Evolutionary conservation across 1,140 invertebrate genomes (phyloP), one percentile per base, ranked within the genome.

Genomic region (Zaprionus taronus): DNA sequence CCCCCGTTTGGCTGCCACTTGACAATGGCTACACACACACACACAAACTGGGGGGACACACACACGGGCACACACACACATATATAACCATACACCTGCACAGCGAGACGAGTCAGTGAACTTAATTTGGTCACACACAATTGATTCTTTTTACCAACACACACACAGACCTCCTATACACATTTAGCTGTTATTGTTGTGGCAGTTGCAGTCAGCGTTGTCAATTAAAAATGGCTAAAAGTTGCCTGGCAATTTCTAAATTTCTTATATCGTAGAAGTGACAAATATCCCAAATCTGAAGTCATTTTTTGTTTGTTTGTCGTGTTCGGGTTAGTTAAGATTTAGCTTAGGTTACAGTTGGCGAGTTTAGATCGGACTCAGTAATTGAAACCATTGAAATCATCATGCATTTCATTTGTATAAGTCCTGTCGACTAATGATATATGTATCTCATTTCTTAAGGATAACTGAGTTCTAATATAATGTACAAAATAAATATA

Each of bases 101-200:
- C 14, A 41, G 11, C 14, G 71, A 58, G 78, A 57, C 55, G 74
- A 82, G 83, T 83, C 83, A 83, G 80, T 87, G 83, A 87, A 87
- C 83, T 87, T 87, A 87, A 87, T 87, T 87, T 87, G 83, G 83
- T 87, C 83, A 87, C 83, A 87, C 83, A 87, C 83, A 87, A 87
- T 87, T 87, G 83, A 87, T 87, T 87, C 83, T 87, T 87, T 84
- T 87, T 87, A 87, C 80, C 56, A 72, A 77, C 85, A 74, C 74
- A 65, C 41, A 36, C 56, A 24, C 57, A 57, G 58, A 47, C 28
- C 47, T 22, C 9, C 47, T 5, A 51, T 57, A 67, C 24, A 41
- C 74, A 72, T 55, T 77, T 60, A 51, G 57, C 26, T 61, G 58
- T 77, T 81, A 75, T 86, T 86, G 83, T 86, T 72, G 65, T 58